Conservation (phyloP, 2,888 invertebrate genomes). For the Eucera pruinosa region DNA sequence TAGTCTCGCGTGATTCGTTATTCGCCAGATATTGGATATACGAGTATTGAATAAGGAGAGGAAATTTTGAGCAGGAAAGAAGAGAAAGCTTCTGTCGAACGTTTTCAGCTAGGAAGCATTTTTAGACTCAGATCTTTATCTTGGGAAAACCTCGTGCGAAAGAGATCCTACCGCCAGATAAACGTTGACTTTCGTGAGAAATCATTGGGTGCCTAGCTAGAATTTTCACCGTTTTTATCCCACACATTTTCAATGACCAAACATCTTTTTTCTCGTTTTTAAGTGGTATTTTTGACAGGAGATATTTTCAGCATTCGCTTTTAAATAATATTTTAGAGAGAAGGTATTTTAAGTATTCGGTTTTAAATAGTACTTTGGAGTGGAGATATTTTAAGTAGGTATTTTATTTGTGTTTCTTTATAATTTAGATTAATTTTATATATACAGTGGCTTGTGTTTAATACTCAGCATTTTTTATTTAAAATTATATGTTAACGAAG, state of each 20-base stretch:
- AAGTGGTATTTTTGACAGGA: too few species aligned
- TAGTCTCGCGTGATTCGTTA: constrained; percentile 33
- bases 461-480: too few species aligned
- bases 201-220: too few species aligned
- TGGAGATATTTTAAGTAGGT: too few species aligned
- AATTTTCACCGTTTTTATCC: constrained; percentile 59
- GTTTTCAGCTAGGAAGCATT: background rate
- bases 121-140: constrained; percentile 66
- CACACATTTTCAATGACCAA: background rate
- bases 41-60: background rate
- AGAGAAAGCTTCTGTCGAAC: constrained; percentile 32
- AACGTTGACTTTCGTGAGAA: constrained; percentile 62
- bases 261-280: background rate
- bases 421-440: too few species aligned
- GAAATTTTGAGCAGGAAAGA: constrained; percentile 5
- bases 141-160: constrained; percentile 73
- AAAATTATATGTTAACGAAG: too few species aligned
- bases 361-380: too few species aligned
- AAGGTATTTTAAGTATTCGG: too few species aligned
- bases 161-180: constrained; percentile 71
- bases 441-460: too few species aligned
- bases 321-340: too few species aligned
- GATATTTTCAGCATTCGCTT: too few species aligned
- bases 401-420: too few species aligned
- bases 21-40: background rate